Evolutionary conservation across 2,797 vertebrate species (phyloP).

Genomic region (Notamacropus eugenii): DNA sequence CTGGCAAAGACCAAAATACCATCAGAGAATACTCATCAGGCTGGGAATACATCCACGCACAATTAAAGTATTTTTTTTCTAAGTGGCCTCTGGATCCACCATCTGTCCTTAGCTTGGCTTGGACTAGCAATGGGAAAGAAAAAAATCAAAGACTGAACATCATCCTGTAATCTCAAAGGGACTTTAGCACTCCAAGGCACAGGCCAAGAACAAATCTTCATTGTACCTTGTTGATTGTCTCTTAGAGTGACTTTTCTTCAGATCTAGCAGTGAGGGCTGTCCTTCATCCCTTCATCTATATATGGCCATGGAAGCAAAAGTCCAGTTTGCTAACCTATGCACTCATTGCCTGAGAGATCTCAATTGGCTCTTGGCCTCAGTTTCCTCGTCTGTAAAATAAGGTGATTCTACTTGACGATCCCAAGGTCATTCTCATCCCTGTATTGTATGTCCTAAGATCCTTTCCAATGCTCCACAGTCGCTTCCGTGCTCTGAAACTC

Average conservation of each 20-base stretch:
- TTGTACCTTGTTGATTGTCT: neutral
- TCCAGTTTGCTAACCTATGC: neutral
- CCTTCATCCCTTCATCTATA: neutral
- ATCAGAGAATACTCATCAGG: neutral
- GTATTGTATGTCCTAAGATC: neutral
- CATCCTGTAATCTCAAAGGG: neutral
- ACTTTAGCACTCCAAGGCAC: neutral
- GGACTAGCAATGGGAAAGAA: too few species aligned
- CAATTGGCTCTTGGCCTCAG: neutral
- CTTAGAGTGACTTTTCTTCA: neutral
- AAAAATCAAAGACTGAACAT: too few species aligned
- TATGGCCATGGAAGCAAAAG: neutral
- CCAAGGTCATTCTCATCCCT: neutral
- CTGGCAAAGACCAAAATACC: neutral
- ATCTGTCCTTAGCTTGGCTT: too few species aligned
- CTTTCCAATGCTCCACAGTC: neutral
- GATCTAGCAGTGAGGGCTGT: neutral
- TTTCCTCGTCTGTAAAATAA: neutral
- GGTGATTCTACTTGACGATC: neutral
- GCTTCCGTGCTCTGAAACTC: neutral
- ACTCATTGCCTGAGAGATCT: neutral
- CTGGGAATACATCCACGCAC: neutral
- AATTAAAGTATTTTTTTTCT: too few species aligned
- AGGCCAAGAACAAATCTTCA: neutral
- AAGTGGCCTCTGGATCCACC: too few species aligned